These are phyloP conservation scores for Rhinogobius similis DNA, from an alignment of 2,113 vertebrate genomes.

Conservation along the genomic window DNA sequence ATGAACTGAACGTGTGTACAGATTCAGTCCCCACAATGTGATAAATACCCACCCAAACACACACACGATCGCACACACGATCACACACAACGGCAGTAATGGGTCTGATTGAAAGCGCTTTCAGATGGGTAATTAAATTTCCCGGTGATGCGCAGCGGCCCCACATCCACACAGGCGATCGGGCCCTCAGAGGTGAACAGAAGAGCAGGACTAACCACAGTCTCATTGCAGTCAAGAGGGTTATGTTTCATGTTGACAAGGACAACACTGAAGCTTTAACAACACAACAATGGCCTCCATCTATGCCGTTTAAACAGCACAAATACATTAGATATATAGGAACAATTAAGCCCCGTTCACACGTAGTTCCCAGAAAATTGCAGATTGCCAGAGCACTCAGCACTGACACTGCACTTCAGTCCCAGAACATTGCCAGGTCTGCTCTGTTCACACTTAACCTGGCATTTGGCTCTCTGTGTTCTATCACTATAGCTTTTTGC, in stretches of 20 bases:
- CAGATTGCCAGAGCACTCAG: too few relatives aligned
- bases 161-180: background rate
- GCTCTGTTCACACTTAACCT: too few relatives aligned
- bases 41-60: background rate
- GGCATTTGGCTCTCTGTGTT: too few relatives aligned
- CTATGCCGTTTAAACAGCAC: conserved; percentile 40
- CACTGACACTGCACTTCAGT: too few relatives aligned
- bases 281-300: conserved; percentile 65
- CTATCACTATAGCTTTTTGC: too few relatives aligned
- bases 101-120: conserved; percentile 79
- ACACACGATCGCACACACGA: conserved; percentile 23
- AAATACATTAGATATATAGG: background rate
- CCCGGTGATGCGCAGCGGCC: conserved; percentile 72
- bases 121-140: conserved; percentile 80
- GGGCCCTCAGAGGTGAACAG: conserved; percentile 66
- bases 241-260: conserved; percentile 74
- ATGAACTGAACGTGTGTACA: too few relatives aligned
- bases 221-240: conserved; percentile 44
- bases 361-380: too few relatives aligned
- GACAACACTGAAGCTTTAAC: conserved; percentile 67
- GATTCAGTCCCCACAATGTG: too few relatives aligned
- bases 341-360: background rate
- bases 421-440: too few relatives aligned
- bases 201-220: conserved; percentile 58
- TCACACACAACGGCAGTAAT: conserved; percentile 59